Conservation (phyloP, 2,797 vertebrate species). For the Intellagama lesueurii region DNA sequence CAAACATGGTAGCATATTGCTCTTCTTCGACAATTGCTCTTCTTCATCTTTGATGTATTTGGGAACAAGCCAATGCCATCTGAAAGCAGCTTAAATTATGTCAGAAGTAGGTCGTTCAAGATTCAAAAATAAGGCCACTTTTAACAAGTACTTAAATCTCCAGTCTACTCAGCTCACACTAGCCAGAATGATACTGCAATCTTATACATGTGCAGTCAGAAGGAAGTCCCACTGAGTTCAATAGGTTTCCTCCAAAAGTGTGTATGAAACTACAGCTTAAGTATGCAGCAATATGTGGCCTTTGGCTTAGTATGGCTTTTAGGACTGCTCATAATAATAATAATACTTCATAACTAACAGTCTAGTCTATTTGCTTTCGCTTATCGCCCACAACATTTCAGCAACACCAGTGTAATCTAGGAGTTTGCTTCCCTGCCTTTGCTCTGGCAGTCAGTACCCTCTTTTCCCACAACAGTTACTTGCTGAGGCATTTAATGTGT, state of each 20-base stretch:
- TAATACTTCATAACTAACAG: neutral
- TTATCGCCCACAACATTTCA: neutral
- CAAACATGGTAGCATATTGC: neutral
- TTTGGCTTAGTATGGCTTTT: neutral
- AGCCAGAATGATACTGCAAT: neutral
- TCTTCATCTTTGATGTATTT: constrained; percentile 1
- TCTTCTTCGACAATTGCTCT: neutral
- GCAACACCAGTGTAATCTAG: neutral
- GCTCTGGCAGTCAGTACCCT: neutral
- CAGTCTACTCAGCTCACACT: neutral
- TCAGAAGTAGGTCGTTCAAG: constrained; percentile 18
- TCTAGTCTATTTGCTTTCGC: neutral
- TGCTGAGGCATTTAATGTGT: neutral
- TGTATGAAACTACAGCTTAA: neutral
- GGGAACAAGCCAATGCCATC: constrained; percentile 1
- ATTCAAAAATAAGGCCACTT: constrained; percentile 22
- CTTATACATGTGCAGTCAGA: neutral
- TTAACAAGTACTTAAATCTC: constrained; percentile 13
- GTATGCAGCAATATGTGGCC: neutral
- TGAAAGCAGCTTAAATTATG: constrained; percentile 25
- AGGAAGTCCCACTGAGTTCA: neutral
- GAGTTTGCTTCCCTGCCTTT: neutral
- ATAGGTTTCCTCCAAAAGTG: neutral
- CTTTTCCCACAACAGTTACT: neutral
- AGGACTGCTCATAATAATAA: neutral